phyloP scores from a whole-genome alignment of 1,140 invertebrate species.

The Drosophila elegans region DNA sequence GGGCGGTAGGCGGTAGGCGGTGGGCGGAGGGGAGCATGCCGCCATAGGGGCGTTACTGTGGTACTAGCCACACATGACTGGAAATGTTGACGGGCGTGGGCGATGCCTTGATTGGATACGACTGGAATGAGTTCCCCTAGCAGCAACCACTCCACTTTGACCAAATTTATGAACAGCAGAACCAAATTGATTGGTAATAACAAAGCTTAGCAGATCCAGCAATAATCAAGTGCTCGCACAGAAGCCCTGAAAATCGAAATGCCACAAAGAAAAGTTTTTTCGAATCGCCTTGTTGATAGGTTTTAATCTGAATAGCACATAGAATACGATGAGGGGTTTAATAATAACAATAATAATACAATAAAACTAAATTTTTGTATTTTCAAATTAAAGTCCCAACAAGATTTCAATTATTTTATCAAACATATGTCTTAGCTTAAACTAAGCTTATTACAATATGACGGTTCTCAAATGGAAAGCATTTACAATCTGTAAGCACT shows the following conservation, averaged over 20 bases:
- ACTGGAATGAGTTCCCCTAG: constrained; percentile 34
- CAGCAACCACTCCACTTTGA: neutral
- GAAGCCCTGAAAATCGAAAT: neutral
- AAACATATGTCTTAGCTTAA: too few species aligned
- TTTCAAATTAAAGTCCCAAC: too few species aligned
- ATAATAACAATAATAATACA: too few species aligned
- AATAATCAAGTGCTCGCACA: neutral
- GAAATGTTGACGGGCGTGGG: constrained; percentile 53
- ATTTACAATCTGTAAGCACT: too few species aligned
- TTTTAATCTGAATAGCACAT: too few species aligned
- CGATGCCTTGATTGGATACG: constrained; percentile 67
- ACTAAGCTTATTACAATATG: too few species aligned
- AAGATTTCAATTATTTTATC: too few species aligned
- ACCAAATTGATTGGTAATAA: constrained; percentile 31
- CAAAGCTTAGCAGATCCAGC: constrained; percentile 18
- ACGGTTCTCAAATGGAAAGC: too few species aligned
- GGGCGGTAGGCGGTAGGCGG: neutral
- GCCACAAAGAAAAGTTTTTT: neutral
- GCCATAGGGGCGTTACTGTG: constrained; percentile 26
- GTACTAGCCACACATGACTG: constrained; percentile 46
- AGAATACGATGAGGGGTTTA: too few species aligned
- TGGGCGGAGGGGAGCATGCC: constrained; percentile 2
- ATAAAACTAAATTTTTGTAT: too few species aligned
- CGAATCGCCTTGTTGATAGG: too few species aligned
- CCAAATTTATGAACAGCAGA: constrained; percentile 13